Percentiles rank a stretch among this genome's conserved stretches.
These are phyloP conservation scores for Hapalemur alaotrensis DNA, from an alignment of 2,797 vertebrate genomes.

Conservation along the genomic window DNA sequence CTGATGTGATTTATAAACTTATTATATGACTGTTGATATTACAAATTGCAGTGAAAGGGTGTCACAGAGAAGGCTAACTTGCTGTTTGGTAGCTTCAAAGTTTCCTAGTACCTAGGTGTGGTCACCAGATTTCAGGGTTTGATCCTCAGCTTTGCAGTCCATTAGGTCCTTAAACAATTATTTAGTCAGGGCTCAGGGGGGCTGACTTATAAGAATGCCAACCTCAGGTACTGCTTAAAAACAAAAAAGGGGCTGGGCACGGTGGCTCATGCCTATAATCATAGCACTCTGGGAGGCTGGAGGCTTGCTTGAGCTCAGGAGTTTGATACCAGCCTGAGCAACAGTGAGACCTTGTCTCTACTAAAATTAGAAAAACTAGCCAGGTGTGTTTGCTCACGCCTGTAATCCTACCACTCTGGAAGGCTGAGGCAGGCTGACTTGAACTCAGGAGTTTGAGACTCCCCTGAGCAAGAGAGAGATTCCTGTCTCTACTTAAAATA, in stretches of 20 bases:
- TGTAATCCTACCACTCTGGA: no score
- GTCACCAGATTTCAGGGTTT: conserved; percentile 16
- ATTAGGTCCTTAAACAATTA: background rate
- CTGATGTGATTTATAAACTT: background rate
- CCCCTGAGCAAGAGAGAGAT: no score
- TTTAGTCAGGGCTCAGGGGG: background rate
- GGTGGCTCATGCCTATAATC: background rate
- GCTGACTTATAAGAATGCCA: background rate
- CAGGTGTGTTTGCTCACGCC: no score
- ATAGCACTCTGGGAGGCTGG: background rate
- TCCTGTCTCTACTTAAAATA: no score
- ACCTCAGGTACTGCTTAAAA: background rate
- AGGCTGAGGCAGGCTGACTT: no score
- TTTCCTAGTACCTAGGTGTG: background rate
- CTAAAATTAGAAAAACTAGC: no score
- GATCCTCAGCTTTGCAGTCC: background rate
- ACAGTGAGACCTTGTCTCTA: background rate
- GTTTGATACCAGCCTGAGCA: background rate
- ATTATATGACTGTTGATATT: background rate
- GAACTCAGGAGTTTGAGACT: no score
- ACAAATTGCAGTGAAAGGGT: background rate
- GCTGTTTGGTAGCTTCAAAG: conserved; percentile 11
- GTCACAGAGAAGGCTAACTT: background rate
- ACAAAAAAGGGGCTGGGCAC: background rate
- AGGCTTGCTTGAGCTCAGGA: background rate